These are phyloP conservation scores for Adelosebastes latens DNA, from an alignment of 2,797 vertebrate genomes.

Conservation along the genomic window DNA sequence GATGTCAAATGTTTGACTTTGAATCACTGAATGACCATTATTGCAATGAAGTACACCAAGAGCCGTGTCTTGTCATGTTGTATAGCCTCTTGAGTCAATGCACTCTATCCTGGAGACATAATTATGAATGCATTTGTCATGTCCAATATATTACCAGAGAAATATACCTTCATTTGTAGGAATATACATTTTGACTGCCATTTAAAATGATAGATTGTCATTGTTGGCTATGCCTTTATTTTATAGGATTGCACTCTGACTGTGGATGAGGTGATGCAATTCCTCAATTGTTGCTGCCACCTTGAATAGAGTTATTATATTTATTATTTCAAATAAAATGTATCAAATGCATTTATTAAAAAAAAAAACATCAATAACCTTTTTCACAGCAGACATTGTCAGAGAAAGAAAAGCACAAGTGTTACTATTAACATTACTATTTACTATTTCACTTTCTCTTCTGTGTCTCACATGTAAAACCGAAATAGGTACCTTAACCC, in stretches of 20 bases:
- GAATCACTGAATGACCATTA: neutral
- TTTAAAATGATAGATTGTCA: constrained; percentile 1
- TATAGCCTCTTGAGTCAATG: neutral
- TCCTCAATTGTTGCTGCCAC: neutral
- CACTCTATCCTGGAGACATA: neutral
- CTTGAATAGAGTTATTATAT: neutral
- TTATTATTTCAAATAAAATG: neutral
- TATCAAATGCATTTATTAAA: neutral
- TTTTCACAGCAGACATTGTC: neutral
- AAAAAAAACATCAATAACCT: neutral
- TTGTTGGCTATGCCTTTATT: neutral
- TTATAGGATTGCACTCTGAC: neutral
- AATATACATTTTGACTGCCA: neutral
- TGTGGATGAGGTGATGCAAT: neutral
- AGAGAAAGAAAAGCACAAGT: no score
- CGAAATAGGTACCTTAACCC: no score
- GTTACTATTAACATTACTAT: neutral
- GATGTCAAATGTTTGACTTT: neutral
- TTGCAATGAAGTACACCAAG: neutral
- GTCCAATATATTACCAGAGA: neutral
- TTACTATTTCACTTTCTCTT: neutral
- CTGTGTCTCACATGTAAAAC: no score
- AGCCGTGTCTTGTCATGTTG: neutral
- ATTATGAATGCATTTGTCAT: neutral
- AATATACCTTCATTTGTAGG: neutral